Evolutionary conservation across 2,797 vertebrate species (phyloP), one percentile per base, ranked within the genome.

Genomic region (Sebastes cheni): DNA sequence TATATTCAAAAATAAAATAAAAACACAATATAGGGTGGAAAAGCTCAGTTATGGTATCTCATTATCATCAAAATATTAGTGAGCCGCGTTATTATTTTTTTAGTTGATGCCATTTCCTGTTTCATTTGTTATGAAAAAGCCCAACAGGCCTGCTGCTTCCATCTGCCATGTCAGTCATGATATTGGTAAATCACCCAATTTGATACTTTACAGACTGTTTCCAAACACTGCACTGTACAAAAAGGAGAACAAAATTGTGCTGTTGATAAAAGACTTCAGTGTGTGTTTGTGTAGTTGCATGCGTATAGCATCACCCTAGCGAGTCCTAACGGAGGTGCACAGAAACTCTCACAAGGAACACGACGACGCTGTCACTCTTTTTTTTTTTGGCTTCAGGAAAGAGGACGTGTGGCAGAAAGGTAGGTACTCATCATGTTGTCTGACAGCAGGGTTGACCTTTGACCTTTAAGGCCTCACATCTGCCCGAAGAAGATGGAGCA

Each of bases 401-500:
- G 59, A 84, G 61, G 69, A 87, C 2, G 11, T 61, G 54, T 77
- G 56, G 55, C 71, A 61, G 62, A 58, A 71, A 77, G 46, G 71
- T 70, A 79, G 46, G 59, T 86, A 81, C 79, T 83, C 67, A 54
- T 73, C 32, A 61, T 68, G 77, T 72, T 6, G 29, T 65, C 61
- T 59, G 75, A 80, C 52, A 6, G 75, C 52, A 6, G 74, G 66
- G 34, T 27, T 73, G 80, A 86, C 61, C 62, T 86, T 66, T 77
- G 82, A 83, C 79, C 77, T 39, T 32, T 11, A 52, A 74, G 34
- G 77, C 80, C 88, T 95, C 92, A 96, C 93, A 96, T 95, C 83
- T 95, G 95, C 54, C 95, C 95, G 5, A 96, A 96, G 79, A 96
- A 75, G 87, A 96, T 95, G 86, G 96, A 95, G 91, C 93, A 96